Conservation (phyloP, 2,797 vertebrate genomes). For the Champsocephalus esox region DNA sequence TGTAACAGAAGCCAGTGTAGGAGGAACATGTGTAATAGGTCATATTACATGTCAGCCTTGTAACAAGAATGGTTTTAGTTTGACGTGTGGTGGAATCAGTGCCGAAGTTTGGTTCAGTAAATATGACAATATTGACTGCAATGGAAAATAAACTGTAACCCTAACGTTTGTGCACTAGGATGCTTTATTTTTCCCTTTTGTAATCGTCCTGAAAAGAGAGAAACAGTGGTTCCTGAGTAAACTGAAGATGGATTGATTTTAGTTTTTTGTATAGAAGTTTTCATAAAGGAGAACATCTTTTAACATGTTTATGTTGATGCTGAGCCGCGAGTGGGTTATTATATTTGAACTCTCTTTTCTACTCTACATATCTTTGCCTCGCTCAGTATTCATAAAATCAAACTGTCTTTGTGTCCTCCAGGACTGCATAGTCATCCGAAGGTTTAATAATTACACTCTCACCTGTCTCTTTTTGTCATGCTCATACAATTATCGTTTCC, state of each 20-base stretch:
- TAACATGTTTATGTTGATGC: neutral
- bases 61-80: neutral
- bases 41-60: neutral
- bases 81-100: too few relatives aligned
- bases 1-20: neutral
- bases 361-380: constrained; percentile 25
- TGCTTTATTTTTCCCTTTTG: too few relatives aligned
- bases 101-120: neutral
- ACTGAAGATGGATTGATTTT: neutral
- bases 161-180: too few relatives aligned
- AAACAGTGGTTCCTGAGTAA: neutral
- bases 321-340: constrained; percentile 47
- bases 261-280: neutral
- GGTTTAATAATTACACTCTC: constrained; percentile 7
- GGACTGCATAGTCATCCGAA: constrained; percentile 29
- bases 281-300: neutral
- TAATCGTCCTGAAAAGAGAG: too few relatives aligned
- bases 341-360: constrained; percentile 37
- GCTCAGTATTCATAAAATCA: constrained; percentile 1
- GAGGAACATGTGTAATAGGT: neutral
- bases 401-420: constrained; percentile 15
- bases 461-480: constrained; percentile 8
- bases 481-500: constrained; percentile 20
- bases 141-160: too few relatives aligned
- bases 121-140: neutral